These are phyloP conservation scores for Cistogaster globosa DNA, from an alignment of 2,888 invertebrate species.

Conservation along the genomic window DNA sequence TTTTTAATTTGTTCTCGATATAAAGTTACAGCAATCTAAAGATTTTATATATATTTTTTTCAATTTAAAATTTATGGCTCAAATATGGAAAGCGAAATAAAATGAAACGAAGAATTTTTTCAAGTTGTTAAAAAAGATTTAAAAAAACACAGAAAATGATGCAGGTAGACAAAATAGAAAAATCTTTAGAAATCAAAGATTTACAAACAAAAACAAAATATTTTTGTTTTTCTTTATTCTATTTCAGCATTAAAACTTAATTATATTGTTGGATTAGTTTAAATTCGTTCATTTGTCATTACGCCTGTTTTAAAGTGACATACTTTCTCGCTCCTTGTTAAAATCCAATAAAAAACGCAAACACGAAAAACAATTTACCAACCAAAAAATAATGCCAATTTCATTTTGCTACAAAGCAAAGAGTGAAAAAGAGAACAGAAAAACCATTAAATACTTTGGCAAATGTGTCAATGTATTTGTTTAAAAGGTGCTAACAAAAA, in stretches of 20 bases:
- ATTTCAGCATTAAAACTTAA: slow-evolving; percentile 33
- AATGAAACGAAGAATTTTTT: background rate
- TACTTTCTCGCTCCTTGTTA: slow-evolving; percentile 80
- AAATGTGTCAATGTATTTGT: slow-evolving; percentile 65
- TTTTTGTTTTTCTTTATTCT: background rate
- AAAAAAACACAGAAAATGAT: background rate
- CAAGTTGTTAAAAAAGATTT: background rate
- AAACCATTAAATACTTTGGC: slow-evolving; percentile 49
- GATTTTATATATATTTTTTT: slow-evolving; percentile 35
- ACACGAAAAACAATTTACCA: slow-evolving; percentile 56
- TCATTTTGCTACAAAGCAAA: slow-evolving; percentile 16
- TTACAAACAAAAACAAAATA: background rate
- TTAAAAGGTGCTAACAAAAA: slow-evolving; percentile 69
- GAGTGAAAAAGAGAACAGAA: slow-evolving; percentile 23
- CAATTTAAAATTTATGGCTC: slow-evolving; percentile 25
- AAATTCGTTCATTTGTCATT: slow-evolving; percentile 82
- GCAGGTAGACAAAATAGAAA: background rate
- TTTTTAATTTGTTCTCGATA: slow-evolving; percentile 61
- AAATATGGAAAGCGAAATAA: slow-evolving; percentile 26
- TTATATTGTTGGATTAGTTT: slow-evolving; percentile 79
- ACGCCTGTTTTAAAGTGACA: slow-evolving; percentile 79
- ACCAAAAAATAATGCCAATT: slow-evolving; percentile 40
- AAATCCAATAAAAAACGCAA: slow-evolving; percentile 44
- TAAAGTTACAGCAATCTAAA: slow-evolving; percentile 49
- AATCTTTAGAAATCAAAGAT: background rate